Base-by-base conservation (phyloP, 2,797 vertebrate species). In the Melanotaenia nigrans region DNA sequence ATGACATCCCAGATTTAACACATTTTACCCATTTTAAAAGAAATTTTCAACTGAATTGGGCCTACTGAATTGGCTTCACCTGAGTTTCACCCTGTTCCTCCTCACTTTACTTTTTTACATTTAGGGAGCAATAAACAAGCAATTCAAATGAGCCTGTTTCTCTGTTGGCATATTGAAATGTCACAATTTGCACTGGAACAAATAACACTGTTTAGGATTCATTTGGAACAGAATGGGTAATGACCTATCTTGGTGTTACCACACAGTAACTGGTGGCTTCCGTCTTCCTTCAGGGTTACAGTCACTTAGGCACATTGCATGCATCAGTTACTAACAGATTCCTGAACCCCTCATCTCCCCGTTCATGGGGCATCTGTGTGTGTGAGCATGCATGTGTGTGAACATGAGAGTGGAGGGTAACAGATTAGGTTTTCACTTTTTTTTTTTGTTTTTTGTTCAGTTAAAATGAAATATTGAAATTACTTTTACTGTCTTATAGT, bases 141-240 rank as follows among this genome's bases (percentile, higher is more conserved):
- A 8, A 60, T 90, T 93, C 49, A 91, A 90, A 92, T 90, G 65
- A 91, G 88, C 75, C 47, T 51, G 88, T 91, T 89, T 83, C 89
- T 93, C 87, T 69, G 79, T 81, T 90, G 92, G 78, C 90, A 87
- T 85, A 85, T 88, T 87, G 76, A 94, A 95, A 95, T 94, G 94
- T 94, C 93, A 93, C 78, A 90, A 94, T 95, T 94, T 94, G 91
- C 93, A 94, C 90, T 82, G 85, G 82, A 93, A 95, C 92, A 94
- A 94, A 92, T 69, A 65, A 10, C 61, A 38, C 81, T 73, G 83
- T 77, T 85, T 75, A 73, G 89, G 90, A 91, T 91, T 91, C 73
- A 89, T 69, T 68, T 79, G 90, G 82, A 92, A 77, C 82, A 87
- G 90, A 91, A 88, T 86, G 84, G 78, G 69, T 92, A 90, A 92